Evolutionary conservation across 2,888 invertebrate species (phyloP), one percentile per base, ranked within the genome.

Genomic region (Patella ulyssiponensis): DNA sequence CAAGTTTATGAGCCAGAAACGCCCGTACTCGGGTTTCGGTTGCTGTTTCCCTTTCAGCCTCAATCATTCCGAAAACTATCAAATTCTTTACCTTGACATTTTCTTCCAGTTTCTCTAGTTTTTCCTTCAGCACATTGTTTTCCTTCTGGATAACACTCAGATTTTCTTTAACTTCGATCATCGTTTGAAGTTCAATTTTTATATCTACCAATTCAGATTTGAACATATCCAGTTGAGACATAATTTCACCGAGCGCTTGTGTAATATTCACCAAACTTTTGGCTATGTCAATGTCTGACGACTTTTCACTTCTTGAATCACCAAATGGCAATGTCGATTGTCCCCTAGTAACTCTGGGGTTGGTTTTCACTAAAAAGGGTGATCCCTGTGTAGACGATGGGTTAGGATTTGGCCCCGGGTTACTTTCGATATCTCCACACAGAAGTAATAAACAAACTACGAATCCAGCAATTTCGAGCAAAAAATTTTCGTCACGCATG

Each of bases 261-360:
- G n/a, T 20, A 20, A 64, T 64, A 3, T 64, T 64, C 64, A 64
- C 20, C 64, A 64, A 15, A 64, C n/a, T 64, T 64, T 64, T 64
- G 15, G 64, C n/a, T 15, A 64, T 64, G 20, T 64, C 64, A 64
- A 64, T 64, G 64, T 64, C 64, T 20, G 64, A 64, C 20, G 64
- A 12, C 20, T 64, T 64, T 20, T 64, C 64, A 64, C 64, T 9
- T 15, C 20, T 64, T 11, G 64, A 64, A 20, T 64, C 64, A 64
- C 64, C 64, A 20, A 20, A 64, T 64, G 64, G 64, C 20, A 64
- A 58, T n/a, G 58, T 58, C 15, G 58, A 58, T 58, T 58, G 58
- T 9, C 58, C 58, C 11, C 58, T 58, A 58, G 58, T 58, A 20
- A 58, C 20, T 12, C 58, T 58, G 58, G n/a, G 17, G 58, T 20